These are phyloP conservation scores for Coryphaenoides rupestris DNA, from an alignment of 2,113 vertebrate species.

Conservation along the genomic window DNA sequence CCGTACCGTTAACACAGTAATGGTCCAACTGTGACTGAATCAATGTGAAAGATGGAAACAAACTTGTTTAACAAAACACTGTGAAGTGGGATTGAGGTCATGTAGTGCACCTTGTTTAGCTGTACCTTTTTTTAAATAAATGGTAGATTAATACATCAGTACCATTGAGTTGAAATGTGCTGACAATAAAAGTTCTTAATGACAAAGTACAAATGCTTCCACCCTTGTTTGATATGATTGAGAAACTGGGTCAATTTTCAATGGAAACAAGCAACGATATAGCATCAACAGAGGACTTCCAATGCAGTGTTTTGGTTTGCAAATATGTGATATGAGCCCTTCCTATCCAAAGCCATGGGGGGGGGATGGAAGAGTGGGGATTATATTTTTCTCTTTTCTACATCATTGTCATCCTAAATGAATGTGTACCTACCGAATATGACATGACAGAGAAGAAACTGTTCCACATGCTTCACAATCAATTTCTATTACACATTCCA, in stretches of 20 bases:
- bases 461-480: too few relatives aligned
- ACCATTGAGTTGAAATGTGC: constrained; percentile 50
- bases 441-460: too few relatives aligned
- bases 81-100: neutral
- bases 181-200: constrained; percentile 56
- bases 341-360: too few relatives aligned
- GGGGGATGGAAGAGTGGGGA: too few relatives aligned
- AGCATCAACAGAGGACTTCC: neutral
- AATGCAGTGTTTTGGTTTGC: neutral
- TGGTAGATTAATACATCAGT: constrained; percentile 37
- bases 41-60: constrained; percentile 14
- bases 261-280: too few relatives aligned
- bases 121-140: constrained; percentile 38
- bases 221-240: constrained; percentile 41
- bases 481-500: too few relatives aligned
- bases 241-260: constrained; percentile 42
- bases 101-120: constrained; percentile 26
- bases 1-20: constrained; percentile 50
- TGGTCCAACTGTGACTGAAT: constrained; percentile 37
- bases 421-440: too few relatives aligned
- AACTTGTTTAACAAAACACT: neutral
- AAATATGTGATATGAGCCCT: too few relatives aligned
- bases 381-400: too few relatives aligned
- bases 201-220: constrained; percentile 38
- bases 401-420: too few relatives aligned